phyloP scores from a whole-genome alignment of 2,113 vertebrate genomes.

The Morphnarchus princeps region DNA sequence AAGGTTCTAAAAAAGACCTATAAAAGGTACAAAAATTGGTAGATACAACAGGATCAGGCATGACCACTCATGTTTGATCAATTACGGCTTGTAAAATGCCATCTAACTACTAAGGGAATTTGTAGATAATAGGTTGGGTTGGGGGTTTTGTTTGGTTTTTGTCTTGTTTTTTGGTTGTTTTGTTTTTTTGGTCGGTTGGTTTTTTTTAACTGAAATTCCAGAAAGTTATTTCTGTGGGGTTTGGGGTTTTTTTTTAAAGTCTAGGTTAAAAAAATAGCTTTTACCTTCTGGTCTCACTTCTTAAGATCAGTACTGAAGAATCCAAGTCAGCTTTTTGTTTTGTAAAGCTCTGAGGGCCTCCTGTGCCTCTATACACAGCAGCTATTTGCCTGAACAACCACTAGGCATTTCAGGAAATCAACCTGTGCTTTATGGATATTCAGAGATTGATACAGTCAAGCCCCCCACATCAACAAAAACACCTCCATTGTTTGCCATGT shows the following conservation, averaged over 20 bases:
- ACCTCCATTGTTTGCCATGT: neutral
- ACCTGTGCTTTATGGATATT: neutral
- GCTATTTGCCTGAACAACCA: neutral
- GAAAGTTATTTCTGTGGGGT: neutral
- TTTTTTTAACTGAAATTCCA: neutral
- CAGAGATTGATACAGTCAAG: conserved; percentile 44
- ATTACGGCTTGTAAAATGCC: neutral
- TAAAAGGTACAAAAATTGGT: neutral
- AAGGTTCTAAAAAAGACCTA: neutral
- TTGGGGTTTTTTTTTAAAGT: neutral
- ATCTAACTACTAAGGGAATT: neutral
- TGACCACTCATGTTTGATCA: neutral
- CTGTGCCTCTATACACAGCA: neutral
- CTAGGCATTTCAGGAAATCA: conserved; percentile 37
- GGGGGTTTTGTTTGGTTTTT: too few relatives aligned
- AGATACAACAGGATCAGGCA: neutral
- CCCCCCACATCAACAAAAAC: neutral
- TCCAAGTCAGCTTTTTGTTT: neutral
- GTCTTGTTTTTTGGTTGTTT: too few relatives aligned
- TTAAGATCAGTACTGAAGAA: neutral
- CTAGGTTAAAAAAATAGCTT: neutral
- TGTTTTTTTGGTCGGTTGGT: too few relatives aligned
- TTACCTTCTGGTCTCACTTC: neutral
- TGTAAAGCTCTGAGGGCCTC: neutral
- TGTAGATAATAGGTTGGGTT: neutral